Conservation (phyloP, 1,140 invertebrate species). For the Cardiocondyla obscurior region DNA sequence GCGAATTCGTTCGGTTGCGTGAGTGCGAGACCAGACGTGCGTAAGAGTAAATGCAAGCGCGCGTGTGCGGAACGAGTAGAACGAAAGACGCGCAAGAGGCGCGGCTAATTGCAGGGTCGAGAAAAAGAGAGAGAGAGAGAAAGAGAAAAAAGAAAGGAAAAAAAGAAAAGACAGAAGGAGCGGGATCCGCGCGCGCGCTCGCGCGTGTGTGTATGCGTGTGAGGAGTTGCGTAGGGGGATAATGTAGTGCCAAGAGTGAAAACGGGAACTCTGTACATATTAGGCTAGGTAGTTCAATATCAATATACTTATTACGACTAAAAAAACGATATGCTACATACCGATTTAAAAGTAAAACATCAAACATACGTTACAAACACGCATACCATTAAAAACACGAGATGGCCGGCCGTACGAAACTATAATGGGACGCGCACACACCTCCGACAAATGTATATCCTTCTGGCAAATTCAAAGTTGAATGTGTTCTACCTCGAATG, state of each 20-base stretch:
- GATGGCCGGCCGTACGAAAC: conserved; percentile 70
- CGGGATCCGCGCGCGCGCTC: conserved; percentile 5
- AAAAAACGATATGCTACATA: conserved; percentile 81
- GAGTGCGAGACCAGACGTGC: conserved; percentile 22
- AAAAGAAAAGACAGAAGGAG: conserved; percentile 6
- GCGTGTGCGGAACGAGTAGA: conserved; percentile 39
- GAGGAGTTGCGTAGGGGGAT: conserved; percentile 53
- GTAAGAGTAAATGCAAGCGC: conserved; percentile 52
- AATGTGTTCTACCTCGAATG: conserved; percentile 23
- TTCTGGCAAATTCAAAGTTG: conserved; percentile 10
- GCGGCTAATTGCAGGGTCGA: conserved; percentile 48
- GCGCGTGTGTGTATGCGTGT: conserved; percentile 33
- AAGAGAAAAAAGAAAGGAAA: conserved; percentile 30
- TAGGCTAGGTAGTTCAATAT: conserved; percentile 83
- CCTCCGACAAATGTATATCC: conserved; percentile 12
- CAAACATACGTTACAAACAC: conserved; percentile 71
- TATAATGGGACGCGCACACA: conserved; percentile 63
- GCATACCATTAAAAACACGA: conserved; percentile 74
- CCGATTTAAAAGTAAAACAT: conserved; percentile 78
- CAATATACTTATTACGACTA: conserved; percentile 81
- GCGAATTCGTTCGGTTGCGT: conserved; percentile 46
- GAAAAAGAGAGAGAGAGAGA: conserved; percentile 16
- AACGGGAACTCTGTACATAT: conserved; percentile 80
- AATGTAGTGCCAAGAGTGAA: conserved; percentile 80
- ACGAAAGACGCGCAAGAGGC: conserved; percentile 33